Base-by-base conservation (phyloP, 2,888 invertebrate species). In the Petrophora chlorosata region DNA sequence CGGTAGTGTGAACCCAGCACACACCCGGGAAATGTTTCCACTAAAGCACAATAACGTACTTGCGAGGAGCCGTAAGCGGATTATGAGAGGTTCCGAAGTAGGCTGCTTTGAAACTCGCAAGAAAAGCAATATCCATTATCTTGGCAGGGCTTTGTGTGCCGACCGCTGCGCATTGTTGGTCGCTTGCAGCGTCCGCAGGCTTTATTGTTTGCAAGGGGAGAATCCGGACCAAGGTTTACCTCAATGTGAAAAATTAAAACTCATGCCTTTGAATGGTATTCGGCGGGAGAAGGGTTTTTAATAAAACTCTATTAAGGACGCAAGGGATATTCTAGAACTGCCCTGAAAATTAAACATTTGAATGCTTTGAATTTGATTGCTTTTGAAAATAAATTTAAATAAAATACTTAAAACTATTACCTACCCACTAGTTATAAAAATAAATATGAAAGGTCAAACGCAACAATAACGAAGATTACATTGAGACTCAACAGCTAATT, bases 111-210 rank as follows among this genome's bases (percentile, higher is more conserved):
- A 85, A 86, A 84, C 85, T 86, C 76, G 76, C 85, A 85, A 87
- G 86, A 85, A 88, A 87, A 86, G 85, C 87, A 88, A 89, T 87
- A 87, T 87, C 87, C 85, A 88, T 87, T 87, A 88, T 87, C 84
- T 85, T 77, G 82, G 76, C 71, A 63, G 70, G 74, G 79, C 82
- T 84, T 85, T 85, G 81, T 84, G 79, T 73, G 76, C 65, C 66
- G 76, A 70, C 73, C 72, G 76, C 72, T 61, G 73, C 64, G 78
- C 81, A 80, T 82, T 84, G 81, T 83, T 72, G 75, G 73, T 61
- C 71, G 75, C 70, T 66, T 75, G 76, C 79, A 75, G 63, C 68
- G 69, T 55, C 64, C 70, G 65, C 67, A 15, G n/a, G 49, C 65
- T 67, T 68, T 74, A 76, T 76, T 80, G 79, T 79, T 76, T 77